Conservation (phyloP, 2,888 invertebrate genomes). For the Cremastinae sp. region DNA sequence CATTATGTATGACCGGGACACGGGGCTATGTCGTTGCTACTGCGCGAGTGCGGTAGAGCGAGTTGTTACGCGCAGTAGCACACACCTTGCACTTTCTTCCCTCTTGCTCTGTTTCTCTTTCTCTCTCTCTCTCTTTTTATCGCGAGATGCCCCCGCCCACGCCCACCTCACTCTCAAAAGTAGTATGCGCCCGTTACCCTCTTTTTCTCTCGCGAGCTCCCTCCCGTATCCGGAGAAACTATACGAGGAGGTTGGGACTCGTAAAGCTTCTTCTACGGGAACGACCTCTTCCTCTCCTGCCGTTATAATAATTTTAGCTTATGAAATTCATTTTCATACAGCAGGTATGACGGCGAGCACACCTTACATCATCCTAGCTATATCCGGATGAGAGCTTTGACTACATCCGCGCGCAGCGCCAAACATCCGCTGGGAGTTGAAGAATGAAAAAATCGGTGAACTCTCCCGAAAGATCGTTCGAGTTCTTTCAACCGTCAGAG, state of each 20-base stretch:
- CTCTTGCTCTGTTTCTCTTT: constrained; percentile 14
- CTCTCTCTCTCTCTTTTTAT: constrained; percentile 40
- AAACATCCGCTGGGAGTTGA: constrained; percentile 44
- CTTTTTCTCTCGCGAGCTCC: constrained; percentile 17
- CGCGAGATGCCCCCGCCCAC: constrained; percentile 50
- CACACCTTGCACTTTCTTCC: constrained; percentile 46
- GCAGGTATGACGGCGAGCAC: constrained; percentile 15
- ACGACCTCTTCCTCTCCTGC: constrained; percentile 51
- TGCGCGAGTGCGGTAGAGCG: constrained; percentile 53
- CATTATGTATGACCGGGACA: constrained; percentile 75
- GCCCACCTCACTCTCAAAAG: constrained; percentile 52
- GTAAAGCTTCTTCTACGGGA: constrained; percentile 69
- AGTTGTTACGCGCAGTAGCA: constrained; percentile 57
- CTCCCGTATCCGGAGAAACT: constrained; percentile 67
- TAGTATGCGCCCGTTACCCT: constrained; percentile 51
- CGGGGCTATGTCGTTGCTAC: constrained; percentile 49
- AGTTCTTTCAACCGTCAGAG: constrained; percentile 11
- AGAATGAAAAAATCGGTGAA: constrained; percentile 30
- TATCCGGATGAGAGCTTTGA: constrained; percentile 22
- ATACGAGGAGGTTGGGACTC: constrained; percentile 76
- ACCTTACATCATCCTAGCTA: constrained; percentile 36
- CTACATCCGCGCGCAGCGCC: not conserved
- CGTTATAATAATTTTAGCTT: constrained; percentile 77
- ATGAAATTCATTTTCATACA: constrained; percentile 70
- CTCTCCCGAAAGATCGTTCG: constrained; percentile 1